Percentiles rank a stretch among this genome's conserved stretches.
phyloP scores from a whole-genome alignment of 2,797 vertebrate species.

The Cuculus canorus region DNA sequence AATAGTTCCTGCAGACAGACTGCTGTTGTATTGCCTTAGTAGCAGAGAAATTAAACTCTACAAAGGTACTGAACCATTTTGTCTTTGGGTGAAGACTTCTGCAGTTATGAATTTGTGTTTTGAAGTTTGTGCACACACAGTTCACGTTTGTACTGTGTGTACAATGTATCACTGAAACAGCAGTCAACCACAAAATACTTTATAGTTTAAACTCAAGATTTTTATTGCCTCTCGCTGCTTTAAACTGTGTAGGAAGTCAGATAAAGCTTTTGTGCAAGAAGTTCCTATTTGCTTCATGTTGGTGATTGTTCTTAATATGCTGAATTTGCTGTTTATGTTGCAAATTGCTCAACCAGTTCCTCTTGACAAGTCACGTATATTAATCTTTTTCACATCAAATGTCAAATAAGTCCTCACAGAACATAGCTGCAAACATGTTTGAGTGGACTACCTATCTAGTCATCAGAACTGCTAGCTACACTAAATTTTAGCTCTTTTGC shows the following conservation, averaged over 20 bases:
- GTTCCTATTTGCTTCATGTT: neutral
- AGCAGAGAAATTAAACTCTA: neutral
- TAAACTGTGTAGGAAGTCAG: neutral
- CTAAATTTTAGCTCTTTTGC: neutral
- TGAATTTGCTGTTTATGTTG: neutral
- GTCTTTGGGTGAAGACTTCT: neutral
- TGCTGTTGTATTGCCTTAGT: neutral
- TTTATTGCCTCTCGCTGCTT: neutral
- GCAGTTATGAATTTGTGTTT: neutral
- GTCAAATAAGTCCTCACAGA: neutral
- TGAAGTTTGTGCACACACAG: neutral
- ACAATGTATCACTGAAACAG: neutral
- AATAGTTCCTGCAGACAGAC: neutral
- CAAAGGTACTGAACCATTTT: neutral
- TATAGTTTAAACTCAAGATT: neutral
- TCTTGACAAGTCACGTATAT: neutral
- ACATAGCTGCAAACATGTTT: neutral
- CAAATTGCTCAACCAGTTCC: neutral
- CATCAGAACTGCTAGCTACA: neutral
- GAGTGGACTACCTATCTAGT: neutral
- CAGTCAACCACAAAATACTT: neutral
- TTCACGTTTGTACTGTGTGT: neutral
- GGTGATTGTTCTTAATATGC: neutral
- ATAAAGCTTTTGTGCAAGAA: neutral
- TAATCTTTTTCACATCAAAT: neutral